Conservation (phyloP, 1,140 invertebrate species). For the Caenorhabditis briggsae region DNA sequence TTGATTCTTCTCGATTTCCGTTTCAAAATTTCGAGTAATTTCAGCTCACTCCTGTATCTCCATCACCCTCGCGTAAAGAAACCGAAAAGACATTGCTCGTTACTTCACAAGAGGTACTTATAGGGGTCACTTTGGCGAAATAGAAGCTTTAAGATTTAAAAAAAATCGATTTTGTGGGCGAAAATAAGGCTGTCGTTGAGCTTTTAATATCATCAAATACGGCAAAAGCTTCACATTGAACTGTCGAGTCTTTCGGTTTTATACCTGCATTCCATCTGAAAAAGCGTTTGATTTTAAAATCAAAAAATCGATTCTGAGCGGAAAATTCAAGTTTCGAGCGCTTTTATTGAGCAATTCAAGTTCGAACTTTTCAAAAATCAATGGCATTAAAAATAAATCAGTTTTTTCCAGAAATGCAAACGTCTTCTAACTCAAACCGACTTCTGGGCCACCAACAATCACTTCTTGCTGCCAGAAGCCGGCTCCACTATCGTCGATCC, state of each 20-base stretch:
- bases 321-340: too few relatives aligned
- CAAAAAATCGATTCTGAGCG: too few relatives aligned
- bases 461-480: slow-evolving; percentile 73
- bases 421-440: slow-evolving; percentile 58
- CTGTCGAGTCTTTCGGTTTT: too few relatives aligned
- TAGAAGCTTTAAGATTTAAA: background rate
- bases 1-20: background rate
- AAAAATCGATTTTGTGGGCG: too few relatives aligned
- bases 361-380: background rate
- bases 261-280: too few relatives aligned
- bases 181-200: too few relatives aligned
- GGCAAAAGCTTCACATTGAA: too few relatives aligned
- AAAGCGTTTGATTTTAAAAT: too few relatives aligned
- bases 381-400: too few relatives aligned
- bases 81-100: slow-evolving; percentile 21
- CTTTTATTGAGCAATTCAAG: too few relatives aligned
- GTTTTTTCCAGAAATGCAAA: slow-evolving; percentile 31
- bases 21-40: background rate
- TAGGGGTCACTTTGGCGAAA: background rate
- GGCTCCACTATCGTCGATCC: slow-evolving; percentile 74
- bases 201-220: too few relatives aligned
- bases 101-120: slow-evolving; percentile 16
- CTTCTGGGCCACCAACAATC: slow-evolving; percentile 67
- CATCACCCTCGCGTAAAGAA: slow-evolving; percentile 9
- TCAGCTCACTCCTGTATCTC: background rate